Percentiles rank a stretch among this genome's conserved stretches.
These are phyloP conservation scores for Chaunax sp. DNA, from an alignment of 2,797 vertebrate species.

Conservation along the genomic window DNA sequence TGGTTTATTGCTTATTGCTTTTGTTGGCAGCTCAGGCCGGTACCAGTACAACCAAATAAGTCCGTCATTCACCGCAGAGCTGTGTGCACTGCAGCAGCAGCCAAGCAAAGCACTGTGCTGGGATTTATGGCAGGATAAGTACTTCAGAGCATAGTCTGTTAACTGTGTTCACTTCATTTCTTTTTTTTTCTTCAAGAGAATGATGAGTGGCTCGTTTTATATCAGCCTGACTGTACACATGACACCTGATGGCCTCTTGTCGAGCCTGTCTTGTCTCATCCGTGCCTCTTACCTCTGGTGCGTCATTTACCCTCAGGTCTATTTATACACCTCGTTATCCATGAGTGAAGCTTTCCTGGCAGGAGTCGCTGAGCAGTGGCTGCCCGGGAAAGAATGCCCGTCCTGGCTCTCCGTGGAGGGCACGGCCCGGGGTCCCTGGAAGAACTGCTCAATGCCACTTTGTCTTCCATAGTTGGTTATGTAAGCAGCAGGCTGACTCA, in stretches of 20 bases:
- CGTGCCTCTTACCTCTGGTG: constrained; percentile 44
- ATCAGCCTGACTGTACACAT: constrained; percentile 26
- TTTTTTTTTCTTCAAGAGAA: constrained; percentile 10
- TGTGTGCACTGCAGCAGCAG: constrained; percentile 20
- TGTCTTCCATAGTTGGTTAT: constrained; percentile 49
- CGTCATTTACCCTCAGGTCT: constrained; percentile 56
- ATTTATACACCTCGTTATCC: constrained; percentile 75
- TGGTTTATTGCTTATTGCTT: constrained; percentile 49
- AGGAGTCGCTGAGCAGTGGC: constrained; percentile 59
- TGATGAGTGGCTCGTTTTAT: constrained; percentile 35
- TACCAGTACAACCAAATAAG: constrained; percentile 60
- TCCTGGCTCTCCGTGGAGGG: constrained; percentile 33
- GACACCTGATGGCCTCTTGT: constrained; percentile 41
- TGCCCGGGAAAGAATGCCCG: constrained; percentile 60
- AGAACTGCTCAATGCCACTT: constrained; percentile 45
- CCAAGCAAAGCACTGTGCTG: constrained; percentile 62
- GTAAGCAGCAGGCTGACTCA: constrained; percentile 43
- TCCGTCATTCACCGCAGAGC: constrained; percentile 47
- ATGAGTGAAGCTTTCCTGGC: constrained; percentile 74
- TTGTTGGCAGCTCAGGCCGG: constrained; percentile 49
- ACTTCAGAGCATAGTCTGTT: constrained; percentile 19
- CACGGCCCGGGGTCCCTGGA: constrained; percentile 33
- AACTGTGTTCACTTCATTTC: constrained; percentile 25
- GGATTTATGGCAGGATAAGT: constrained; percentile 33
- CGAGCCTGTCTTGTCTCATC: constrained; percentile 39